These are phyloP conservation scores for Epizoanthus fatuus DNA, from an alignment of 92 coral and sea anemone species.

Conservation along the genomic window DNA sequence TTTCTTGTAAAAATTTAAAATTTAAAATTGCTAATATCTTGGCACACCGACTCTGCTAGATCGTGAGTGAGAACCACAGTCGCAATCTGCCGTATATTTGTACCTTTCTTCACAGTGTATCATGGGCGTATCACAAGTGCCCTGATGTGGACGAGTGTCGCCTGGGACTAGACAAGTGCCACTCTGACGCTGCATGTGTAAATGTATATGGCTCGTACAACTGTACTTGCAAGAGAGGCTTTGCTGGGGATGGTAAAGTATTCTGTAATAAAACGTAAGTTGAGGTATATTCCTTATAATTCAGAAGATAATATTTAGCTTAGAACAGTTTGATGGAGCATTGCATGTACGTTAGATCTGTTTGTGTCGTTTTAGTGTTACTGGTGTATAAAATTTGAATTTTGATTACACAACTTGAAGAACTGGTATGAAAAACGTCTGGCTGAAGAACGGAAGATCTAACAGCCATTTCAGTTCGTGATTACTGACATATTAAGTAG, in stretches of 20 bases:
- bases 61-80: not conserved
- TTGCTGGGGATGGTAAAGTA: slow-evolving; percentile 82
- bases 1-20: too few species aligned
- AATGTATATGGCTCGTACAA: slow-evolving; percentile 78
- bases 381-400: too few species aligned
- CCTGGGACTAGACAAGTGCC: slow-evolving; percentile 79
- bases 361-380: too few species aligned
- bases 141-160: slow-evolving; percentile 97
- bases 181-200: slow-evolving; percentile 82
- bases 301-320: too few species aligned
- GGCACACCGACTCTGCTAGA: not conserved
- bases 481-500: too few species aligned
- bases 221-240: slow-evolving; percentile 92
- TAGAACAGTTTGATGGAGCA: too few species aligned
- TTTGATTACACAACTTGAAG: too few species aligned
- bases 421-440: too few species aligned
- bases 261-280: slow-evolving; percentile 95
- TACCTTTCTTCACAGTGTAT: slow-evolving; percentile 57
- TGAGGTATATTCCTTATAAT: not conserved
- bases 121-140: slow-evolving; percentile 86
- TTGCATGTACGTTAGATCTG: too few species aligned
- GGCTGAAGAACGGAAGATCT: too few species aligned
- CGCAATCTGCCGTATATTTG: not conserved
- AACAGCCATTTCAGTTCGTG: too few species aligned
- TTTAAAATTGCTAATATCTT: too few species aligned